A percentile compares a stretch with the other conserved stretches of the same genome.
Evolutionary conservation across 2,888 invertebrate genomes (phyloP).

Genomic region (Tetranychus truncatus): DNA sequence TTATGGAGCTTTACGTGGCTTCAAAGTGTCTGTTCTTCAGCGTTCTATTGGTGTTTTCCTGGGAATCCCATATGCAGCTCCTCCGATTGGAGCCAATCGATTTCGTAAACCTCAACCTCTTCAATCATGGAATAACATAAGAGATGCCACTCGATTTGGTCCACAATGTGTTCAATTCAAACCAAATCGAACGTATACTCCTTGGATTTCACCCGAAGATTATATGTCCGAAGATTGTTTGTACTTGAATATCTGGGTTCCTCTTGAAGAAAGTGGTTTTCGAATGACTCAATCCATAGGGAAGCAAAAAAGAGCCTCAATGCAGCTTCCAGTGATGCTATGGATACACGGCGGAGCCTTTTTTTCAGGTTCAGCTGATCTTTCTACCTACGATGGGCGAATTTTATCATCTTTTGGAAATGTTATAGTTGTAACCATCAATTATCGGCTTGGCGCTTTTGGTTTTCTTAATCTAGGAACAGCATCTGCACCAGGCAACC

Average conservation of each 20-base stretch:
- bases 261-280: slow-evolving; percentile 3
- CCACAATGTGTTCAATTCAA: slow-evolving; percentile 22
- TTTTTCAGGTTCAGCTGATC: slow-evolving; percentile 10
- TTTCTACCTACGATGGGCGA: slow-evolving; percentile 10
- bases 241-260: slow-evolving; percentile 25
- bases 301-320: background rate
- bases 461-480: slow-evolving; percentile 9
- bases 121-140: slow-evolving; percentile 20
- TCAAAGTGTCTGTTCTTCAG: background rate
- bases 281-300: background rate
- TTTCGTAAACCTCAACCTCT: slow-evolving; percentile 21
- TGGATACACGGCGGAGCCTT: slow-evolving; percentile 21
- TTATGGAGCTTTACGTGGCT: background rate
- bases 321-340: slow-evolving; percentile 20
- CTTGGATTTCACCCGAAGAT: slow-evolving; percentile 13
- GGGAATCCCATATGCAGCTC: slow-evolving; percentile 35
- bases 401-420: slow-evolving; percentile 11
- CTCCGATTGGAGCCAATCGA: slow-evolving; percentile 31
- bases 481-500: slow-evolving; percentile 13
- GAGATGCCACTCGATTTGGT: slow-evolving; percentile 16
- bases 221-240: slow-evolving; percentile 25
- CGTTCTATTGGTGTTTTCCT: slow-evolving; percentile 28
- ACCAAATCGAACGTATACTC: slow-evolving; percentile 4
- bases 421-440: slow-evolving; percentile 13
- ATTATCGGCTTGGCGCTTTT: slow-evolving; percentile 10